These are phyloP conservation scores for Microcebus tavaratra DNA, from an alignment of 2,113 vertebrate genomes.

Conservation along the genomic window DNA sequence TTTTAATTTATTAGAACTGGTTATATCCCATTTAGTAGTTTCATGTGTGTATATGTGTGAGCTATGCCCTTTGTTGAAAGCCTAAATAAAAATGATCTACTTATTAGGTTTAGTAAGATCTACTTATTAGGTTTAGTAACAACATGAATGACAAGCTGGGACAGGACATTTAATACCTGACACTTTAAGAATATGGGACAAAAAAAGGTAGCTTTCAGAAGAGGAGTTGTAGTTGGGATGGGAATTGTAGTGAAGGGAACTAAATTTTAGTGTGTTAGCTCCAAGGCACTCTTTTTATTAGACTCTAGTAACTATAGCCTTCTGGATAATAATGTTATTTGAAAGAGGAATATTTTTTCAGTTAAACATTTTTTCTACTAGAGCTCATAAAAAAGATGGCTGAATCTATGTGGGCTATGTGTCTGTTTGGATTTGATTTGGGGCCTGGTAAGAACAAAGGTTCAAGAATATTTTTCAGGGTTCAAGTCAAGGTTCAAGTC, in stretches of 20 bases:
- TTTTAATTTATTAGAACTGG: background rate
- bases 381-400: background rate
- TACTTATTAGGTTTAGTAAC: background rate
- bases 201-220: background rate
- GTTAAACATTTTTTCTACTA: background rate
- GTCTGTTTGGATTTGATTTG: constrained; percentile 7
- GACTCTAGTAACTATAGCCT: background rate
- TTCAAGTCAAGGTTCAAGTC: background rate
- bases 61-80: background rate
- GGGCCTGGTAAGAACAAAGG: background rate
- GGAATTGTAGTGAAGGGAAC: background rate
- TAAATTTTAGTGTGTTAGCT: background rate
- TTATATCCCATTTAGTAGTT: background rate
- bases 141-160: background rate
- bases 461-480: background rate
- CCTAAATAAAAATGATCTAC: background rate
- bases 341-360: background rate
- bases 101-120: background rate
- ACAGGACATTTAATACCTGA: background rate
- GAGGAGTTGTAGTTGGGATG: background rate
- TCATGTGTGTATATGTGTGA: background rate
- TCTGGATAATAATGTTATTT: background rate
- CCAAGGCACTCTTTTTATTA: background rate
- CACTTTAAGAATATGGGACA: background rate
- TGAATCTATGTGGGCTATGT: background rate